Percentiles rank a stretch among this genome's conserved stretches.
Conservation (phyloP, 2,113 vertebrate species). For the Chlorodrepanis virens region DNA sequence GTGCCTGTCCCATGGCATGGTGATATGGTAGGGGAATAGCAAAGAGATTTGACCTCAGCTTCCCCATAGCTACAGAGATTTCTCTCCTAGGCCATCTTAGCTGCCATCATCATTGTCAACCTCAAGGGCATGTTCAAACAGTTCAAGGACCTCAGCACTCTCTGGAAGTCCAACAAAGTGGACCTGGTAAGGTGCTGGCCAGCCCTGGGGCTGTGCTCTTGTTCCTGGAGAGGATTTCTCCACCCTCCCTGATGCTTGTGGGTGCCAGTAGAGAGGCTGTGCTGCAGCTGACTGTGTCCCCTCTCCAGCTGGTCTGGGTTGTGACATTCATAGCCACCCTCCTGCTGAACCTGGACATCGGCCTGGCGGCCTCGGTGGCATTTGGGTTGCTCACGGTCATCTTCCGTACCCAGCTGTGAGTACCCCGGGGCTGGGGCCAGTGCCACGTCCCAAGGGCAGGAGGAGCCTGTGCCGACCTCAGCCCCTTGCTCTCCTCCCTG, state of each 20-base stretch:
- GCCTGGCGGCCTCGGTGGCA: slow-evolving; percentile 79
- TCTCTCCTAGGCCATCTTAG: slow-evolving; percentile 83
- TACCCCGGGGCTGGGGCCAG: rapidly evolving
- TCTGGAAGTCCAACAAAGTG: slow-evolving; percentile 84
- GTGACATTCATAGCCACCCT: slow-evolving; percentile 86
- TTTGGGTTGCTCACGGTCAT: slow-evolving; percentile 89
- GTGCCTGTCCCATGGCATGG: neutral
- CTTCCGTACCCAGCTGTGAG: slow-evolving; percentile 91
- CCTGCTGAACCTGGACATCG: slow-evolving; percentile 86
- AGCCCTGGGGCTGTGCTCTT: neutral
- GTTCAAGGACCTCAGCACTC: slow-evolving; percentile 76
- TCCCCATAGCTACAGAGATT: neutral
- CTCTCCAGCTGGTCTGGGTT: slow-evolving; percentile 82
- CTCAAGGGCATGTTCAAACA: slow-evolving; percentile 95
- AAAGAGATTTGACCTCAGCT: neutral
- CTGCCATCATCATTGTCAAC: slow-evolving; percentile 86
- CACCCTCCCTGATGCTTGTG: neutral
- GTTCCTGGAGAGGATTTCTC: neutral
- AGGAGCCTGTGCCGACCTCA: neutral
- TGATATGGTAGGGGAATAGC: neutral
- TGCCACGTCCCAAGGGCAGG: rapidly evolving
- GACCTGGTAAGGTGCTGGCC: slow-evolving; percentile 81
- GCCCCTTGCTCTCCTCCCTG: neutral
- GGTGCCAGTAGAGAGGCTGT: rapidly evolving
- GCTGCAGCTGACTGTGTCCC: rapidly evolving